Base-by-base conservation (phyloP, 30 jellyfish, hydroid and myxozoan species). In the Aurelia sp. region DNA sequence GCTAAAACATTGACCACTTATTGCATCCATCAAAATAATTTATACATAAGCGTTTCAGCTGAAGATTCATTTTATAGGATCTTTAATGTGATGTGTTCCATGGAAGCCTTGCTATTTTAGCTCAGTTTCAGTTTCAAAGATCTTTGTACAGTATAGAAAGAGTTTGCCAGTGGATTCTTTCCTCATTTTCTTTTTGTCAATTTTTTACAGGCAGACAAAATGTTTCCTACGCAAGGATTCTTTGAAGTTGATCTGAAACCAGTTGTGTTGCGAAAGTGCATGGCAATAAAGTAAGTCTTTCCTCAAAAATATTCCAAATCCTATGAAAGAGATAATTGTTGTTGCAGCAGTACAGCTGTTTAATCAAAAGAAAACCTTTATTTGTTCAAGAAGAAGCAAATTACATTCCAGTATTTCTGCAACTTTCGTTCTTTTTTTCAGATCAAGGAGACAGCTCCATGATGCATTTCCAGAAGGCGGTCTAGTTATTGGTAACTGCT, bases 161-260 rank as follows among this genome's bases (percentile, higher is more conserved):
- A 66, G 8, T 12, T 6, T 66, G 48, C 10, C 3, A 13, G 1
- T 13, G 33, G 0, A 4, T 23, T 71, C 44, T 1, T 52, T 74
- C 71, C 52, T 44, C 35, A 4, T 76, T 18, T 13, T 31, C 4
- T 11, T 65, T 44, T 66, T 3, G 11, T 15, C 19, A 62, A 10
- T 27, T 23, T 44, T 12, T 57, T 70, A 18, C 55, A 76, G 89
- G 95, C 89, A 74, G 86, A 69, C 73, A 86, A 87, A 37, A 72
- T 74, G 89, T 70, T 53, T 53, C 98, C 98, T 66, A 70, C 91
- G 6, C 87, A 87, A 62, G 98, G 98, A 0, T 87, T 71, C 83
- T 93, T 86, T 87, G 98, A 93, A 88, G 95, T 93, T 68, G 98
- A 93, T 86, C 73, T 93, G 85, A 80, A 84, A 40, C 96, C 91